Percentiles rank a stretch among this genome's conserved stretches.
Evolutionary conservation across 2,888 invertebrate species (phyloP).

Genomic region (Drosophila demipolita): DNA sequence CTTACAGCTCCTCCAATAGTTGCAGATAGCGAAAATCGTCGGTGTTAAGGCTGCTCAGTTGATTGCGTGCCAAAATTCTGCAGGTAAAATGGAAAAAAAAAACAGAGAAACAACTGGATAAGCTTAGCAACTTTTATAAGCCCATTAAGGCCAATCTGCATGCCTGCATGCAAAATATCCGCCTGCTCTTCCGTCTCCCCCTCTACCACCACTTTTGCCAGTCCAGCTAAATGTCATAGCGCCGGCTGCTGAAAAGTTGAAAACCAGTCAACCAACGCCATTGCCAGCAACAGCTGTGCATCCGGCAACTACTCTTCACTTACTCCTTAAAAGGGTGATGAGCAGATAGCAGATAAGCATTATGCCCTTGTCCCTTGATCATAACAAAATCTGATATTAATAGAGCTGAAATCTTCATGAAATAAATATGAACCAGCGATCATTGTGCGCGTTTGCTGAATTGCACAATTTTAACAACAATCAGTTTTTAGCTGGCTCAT

Average conservation of each 20-base stretch:
- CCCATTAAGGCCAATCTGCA: conserved; percentile 65
- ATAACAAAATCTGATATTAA: background rate
- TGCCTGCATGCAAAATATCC: conserved; percentile 8
- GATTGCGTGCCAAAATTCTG: conserved; percentile 83
- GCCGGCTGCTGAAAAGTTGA: conserved; percentile 42
- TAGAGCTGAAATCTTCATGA: background rate
- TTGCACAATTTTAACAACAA: background rate
- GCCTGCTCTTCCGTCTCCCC: background rate
- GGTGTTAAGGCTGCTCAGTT: conserved; percentile 70
- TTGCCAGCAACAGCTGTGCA: conserved; percentile 61
- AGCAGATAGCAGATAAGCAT: background rate
- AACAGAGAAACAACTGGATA: conserved; percentile 13
- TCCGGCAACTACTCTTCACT: conserved; percentile 14
- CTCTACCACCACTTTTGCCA: background rate
- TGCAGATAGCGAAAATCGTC: conserved; percentile 77
- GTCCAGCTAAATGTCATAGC: conserved; percentile 41
- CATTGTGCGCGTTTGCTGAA: background rate
- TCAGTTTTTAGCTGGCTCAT: background rate
- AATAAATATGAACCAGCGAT: background rate
- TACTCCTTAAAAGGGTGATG: background rate
- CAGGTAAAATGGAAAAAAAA: conserved; percentile 19
- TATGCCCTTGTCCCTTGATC: background rate
- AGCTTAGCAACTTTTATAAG: conserved; percentile 68
- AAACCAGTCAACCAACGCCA: conserved; percentile 28
- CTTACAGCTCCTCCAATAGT: conserved; percentile 82